Percentiles rank a stretch among this genome's conserved stretches.
Evolutionary conservation across 2,888 invertebrate genomes (phyloP).

Genomic region (Tachystola acroxantha): DNA sequence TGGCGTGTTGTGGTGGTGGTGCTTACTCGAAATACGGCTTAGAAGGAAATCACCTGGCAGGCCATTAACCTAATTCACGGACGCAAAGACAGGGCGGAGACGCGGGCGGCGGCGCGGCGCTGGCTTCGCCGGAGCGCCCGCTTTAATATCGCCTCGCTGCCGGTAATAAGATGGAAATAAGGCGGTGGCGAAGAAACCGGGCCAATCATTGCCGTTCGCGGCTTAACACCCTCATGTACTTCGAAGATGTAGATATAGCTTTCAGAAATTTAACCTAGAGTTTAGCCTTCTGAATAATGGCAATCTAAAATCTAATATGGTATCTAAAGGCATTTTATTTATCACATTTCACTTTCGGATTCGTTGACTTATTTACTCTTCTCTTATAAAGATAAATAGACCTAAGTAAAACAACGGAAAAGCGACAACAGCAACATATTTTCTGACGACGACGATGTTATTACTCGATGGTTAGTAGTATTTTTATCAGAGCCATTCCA

Average conservation of each 20-base stretch:
- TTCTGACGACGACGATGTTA: too few species aligned
- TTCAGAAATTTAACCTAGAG: too few species aligned
- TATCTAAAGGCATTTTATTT: too few species aligned
- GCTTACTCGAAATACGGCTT: slow-evolving; percentile 65
- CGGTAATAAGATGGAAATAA: slow-evolving; percentile 77
- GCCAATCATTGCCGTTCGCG: slow-evolving; percentile 68
- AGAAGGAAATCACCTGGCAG: slow-evolving; percentile 76
- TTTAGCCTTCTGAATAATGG: too few species aligned
- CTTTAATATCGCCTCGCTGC: slow-evolving; percentile 71
- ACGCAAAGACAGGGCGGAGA: slow-evolving; percentile 74
- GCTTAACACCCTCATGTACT: slow-evolving; percentile 50
- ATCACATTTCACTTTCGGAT: too few species aligned
- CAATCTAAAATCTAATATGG: too few species aligned
- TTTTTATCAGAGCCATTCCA: too few species aligned
- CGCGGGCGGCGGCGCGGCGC: slow-evolving; percentile 50
- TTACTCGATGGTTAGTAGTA: too few species aligned
- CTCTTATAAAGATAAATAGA: too few species aligned
- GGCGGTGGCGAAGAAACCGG: slow-evolving; percentile 65
- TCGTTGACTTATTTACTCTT: too few species aligned
- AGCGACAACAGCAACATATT: too few species aligned
- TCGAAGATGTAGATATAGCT: slow-evolving; percentile 17
- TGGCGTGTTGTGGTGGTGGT: slow-evolving; percentile 61
- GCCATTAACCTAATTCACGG: slow-evolving; percentile 78
- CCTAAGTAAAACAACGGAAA: too few species aligned
- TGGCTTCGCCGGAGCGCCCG: slow-evolving; percentile 42